Evolutionary conservation across 2,888 invertebrate genomes (phyloP).

Genomic region (Aspidiotus destructor): DNA sequence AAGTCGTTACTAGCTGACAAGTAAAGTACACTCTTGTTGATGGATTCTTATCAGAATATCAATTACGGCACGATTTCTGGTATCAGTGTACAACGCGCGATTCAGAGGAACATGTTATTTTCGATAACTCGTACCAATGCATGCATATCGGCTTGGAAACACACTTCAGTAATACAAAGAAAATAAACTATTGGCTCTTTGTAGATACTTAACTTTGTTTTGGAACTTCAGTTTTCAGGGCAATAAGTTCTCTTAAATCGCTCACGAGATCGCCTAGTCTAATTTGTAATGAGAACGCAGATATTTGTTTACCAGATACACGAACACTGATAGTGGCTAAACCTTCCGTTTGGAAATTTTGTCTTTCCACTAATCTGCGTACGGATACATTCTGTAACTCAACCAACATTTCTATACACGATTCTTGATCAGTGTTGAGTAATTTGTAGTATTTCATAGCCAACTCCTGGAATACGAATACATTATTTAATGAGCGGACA

Average conservation of each 20-base stretch:
- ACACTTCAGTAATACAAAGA: not conserved
- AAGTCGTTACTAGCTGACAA: too few relatives aligned
- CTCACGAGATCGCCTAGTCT: not conserved
- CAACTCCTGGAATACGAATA: constrained; percentile 7
- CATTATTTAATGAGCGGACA: not conserved
- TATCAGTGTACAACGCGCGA: too few relatives aligned
- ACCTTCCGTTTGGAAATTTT: constrained; percentile 59
- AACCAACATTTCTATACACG: constrained; percentile 49
- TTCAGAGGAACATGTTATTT: too few relatives aligned
- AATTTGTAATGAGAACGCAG: constrained; percentile 18
- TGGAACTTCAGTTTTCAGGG: constrained; percentile 3
- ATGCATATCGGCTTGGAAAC: not conserved
- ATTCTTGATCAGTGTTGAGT: constrained; percentile 47
- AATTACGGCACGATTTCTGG: too few relatives aligned
- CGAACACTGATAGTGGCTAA: constrained; percentile 52
- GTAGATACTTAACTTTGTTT: constrained; percentile 7
- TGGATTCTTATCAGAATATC: too few relatives aligned
- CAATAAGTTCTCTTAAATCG: not conserved
- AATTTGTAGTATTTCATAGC: constrained; percentile 46
- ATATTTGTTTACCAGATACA: constrained; percentile 6
- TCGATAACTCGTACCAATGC: too few relatives aligned
- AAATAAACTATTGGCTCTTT: not conserved
- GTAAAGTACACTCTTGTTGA: too few relatives aligned
- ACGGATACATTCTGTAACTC: constrained; percentile 60
- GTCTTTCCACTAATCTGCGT: constrained; percentile 59